Percentiles rank a stretch among this genome's conserved stretches.
These are phyloP conservation scores for Epistrophella euchroma DNA, from an alignment of 2,888 invertebrate species.

Conservation along the genomic window DNA sequence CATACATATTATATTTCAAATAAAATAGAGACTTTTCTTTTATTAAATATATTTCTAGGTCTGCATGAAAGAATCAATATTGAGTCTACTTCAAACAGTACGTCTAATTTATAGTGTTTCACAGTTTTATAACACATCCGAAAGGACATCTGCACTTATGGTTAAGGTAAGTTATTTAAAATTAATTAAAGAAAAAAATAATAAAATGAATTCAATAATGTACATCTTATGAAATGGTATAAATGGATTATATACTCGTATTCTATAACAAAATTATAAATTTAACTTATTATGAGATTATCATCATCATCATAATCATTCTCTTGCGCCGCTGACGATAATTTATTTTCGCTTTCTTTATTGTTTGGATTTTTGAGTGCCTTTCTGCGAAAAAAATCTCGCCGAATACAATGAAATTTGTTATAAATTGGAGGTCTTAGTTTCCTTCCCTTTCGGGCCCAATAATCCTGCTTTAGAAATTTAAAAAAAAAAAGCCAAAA, in stretches of 20 bases:
- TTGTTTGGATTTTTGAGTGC: neutral
- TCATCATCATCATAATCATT: constrained; percentile 48
- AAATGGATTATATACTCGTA: neutral
- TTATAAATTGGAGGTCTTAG: constrained; percentile 77
- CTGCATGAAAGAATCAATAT: constrained; percentile 94
- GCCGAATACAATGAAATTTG: constrained; percentile 76
- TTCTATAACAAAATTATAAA: neutral
- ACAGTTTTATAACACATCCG: constrained; percentile 97
- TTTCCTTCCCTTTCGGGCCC: constrained; percentile 71
- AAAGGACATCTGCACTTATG: constrained; percentile 97
- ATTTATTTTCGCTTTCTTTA: neutral
- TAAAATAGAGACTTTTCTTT: neutral
- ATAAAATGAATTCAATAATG: neutral
- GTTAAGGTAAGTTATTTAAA: constrained; percentile 89
- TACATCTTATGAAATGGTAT: neutral
- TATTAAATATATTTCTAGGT: constrained; percentile 80
- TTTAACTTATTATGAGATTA: constrained; percentile 58
- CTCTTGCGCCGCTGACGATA: neutral
- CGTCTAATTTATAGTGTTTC: constrained; percentile 97
- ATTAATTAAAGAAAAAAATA: constrained; percentile 6
- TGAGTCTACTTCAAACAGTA: constrained; percentile 95
- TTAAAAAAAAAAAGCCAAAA: neutral
- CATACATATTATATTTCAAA: too few species aligned
- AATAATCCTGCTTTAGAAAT: constrained; percentile 76
- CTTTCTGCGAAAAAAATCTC: constrained; percentile 35